Evolutionary conservation across 2,113 vertebrate species (phyloP).

Genomic region (Rattus norvegicus): GRCr8 NC_086031.1:64891001-64891500

Average conservation of each 20-base stretch:
- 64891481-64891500: constrained; percentile 17
- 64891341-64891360: background rate
- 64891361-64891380: background rate
- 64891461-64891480: constrained; percentile 22
- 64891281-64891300: too few species aligned
- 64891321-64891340: background rate
- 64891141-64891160: background rate
- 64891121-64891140: background rate
- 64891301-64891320: background rate
- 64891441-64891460: background rate
- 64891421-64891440: constrained; percentile 6
- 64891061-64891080: background rate
- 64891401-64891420: background rate
- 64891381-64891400: background rate
- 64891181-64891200: background rate
- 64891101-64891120: background rate
- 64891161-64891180: constrained; percentile 14
- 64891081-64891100: background rate
- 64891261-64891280: too few species aligned
- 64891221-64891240: background rate
- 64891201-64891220: background rate
- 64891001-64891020: background rate
- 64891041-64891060: background rate
- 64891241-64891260: background rate
- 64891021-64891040: background rate